Evolutionary conservation across 2,113 vertebrate genomes (phyloP), one percentile per base, ranked within the genome.

Genomic region (Montifringilla adamsi): DNA sequence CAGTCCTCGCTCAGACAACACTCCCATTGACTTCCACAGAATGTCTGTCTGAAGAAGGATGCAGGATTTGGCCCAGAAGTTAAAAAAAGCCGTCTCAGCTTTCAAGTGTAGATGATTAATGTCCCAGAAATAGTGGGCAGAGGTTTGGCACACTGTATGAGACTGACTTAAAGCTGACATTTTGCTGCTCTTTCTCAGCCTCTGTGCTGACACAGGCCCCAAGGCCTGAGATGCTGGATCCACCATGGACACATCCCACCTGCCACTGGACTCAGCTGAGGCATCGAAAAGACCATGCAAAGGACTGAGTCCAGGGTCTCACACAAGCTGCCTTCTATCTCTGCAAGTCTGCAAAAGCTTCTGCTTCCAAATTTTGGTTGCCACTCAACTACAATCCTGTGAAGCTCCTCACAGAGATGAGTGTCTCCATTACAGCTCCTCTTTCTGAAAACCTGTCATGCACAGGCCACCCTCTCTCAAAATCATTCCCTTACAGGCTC

Each of bases 41-140:
- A 80, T 74, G 67, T 83, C 58, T 89, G 93, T 78, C 89, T 89
- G 80, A 75, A 68, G 66, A 66, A 87, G 87, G 89, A 91, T 28
- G 47, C 53, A 83, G 39, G 37, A 90, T 88, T 86, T 93, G 87
- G 87, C 87, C 86, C 84, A 94, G 59, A 53, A 80, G 33, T 69
- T 18, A 21, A 64, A 63, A 78, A 92, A 78, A 78, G 23, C 67
- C 68, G 82, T 80, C 91, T 96, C 75, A 56, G 59, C 67, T 95
- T 94, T 87, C 74, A 80, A 90, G 60, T 14, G 46, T 14, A 80
- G 50, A 63, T 85, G 58, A 87, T 94, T 82, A 74, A 91, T 88
- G 87, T 52, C 74, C 74, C 87, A 95, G 81, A 69, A 81, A 95
- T 78, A 97, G 87, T 93, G 95, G 93, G 84, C 84, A 96, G 87